These are phyloP conservation scores for Sinocyclocheilus grahami DNA, from an alignment of 2,113 vertebrate species.

Conservation along the genomic window DNA sequence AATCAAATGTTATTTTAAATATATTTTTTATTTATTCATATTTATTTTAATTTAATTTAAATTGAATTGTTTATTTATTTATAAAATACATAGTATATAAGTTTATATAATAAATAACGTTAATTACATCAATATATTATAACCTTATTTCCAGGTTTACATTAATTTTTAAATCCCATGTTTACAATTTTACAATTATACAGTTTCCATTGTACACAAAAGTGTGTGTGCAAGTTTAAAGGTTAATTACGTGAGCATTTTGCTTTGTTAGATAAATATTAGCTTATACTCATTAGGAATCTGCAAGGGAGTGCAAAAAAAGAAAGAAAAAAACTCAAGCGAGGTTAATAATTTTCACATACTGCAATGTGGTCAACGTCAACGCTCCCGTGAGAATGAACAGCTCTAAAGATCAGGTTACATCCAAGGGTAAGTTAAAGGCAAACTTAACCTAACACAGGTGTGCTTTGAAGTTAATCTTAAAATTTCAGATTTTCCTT, in stretches of 20 bases:
- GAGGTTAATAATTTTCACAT: neutral
- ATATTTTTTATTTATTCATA: too few species aligned
- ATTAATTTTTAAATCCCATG: neutral
- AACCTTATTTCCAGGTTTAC: neutral
- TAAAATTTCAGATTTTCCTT: neutral
- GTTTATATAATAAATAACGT: too few species aligned
- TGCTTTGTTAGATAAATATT: constrained; percentile 9
- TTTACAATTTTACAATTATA: neutral
- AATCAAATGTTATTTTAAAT: too few species aligned
- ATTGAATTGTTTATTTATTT: too few species aligned
- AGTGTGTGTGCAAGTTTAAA: neutral
- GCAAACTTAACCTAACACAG: neutral
- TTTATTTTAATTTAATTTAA: too few species aligned
- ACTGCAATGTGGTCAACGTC: neutral
- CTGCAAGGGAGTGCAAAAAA: constrained; percentile 12
- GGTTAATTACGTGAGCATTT: neutral
- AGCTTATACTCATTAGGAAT: constrained; percentile 6
- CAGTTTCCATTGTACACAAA: neutral
- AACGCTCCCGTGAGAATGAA: neutral
- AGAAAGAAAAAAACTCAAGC: neutral
- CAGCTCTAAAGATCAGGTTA: constrained; percentile 18
- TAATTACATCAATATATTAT: neutral
- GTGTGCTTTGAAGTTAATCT: neutral
- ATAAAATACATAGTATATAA: too few species aligned
- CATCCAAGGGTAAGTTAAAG: neutral